phyloP scores from a whole-genome alignment of 2,797 vertebrate genomes.

The Brachymystax lenok region DNA sequence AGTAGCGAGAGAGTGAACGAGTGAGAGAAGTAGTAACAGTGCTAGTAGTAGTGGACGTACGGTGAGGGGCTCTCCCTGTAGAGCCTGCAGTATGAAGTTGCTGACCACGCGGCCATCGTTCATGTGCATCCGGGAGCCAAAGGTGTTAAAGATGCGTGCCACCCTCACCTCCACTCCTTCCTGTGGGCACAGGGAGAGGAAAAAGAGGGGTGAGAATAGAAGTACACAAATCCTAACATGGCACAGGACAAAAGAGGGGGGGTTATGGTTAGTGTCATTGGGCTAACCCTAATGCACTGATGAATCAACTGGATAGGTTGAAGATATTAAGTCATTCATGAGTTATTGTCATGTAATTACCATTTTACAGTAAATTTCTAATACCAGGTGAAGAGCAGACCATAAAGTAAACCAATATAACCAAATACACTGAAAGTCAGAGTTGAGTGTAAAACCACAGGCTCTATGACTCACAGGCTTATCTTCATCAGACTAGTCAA shows the following conservation, averaged over 20 bases:
- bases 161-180: constrained; percentile 98
- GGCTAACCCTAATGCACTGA: not conserved
- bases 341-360: not conserved
- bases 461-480: not conserved
- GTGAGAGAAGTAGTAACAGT: not conserved
- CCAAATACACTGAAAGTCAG: not conserved
- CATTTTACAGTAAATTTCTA: not conserved
- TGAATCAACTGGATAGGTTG: not conserved
- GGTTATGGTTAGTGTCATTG: not conserved
- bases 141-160: constrained; percentile 98
- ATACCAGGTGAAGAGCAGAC: not conserved
- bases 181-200: constrained; percentile 66
- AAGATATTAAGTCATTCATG: not conserved
- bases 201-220: not conserved
- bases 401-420: not conserved
- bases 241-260: not conserved
- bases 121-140: constrained; percentile 99
- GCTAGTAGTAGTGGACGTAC: constrained; percentile 66
- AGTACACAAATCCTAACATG: too few species aligned
- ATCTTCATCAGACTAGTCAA: not conserved
- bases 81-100: constrained; percentile 97
- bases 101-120: constrained; percentile 98
- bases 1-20: too few species aligned
- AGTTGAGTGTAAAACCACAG: too few species aligned
- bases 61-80: constrained; percentile 94